Base-by-base conservation (phyloP, 1,140 invertebrate species). In the Drosophila simulans region DNA sequence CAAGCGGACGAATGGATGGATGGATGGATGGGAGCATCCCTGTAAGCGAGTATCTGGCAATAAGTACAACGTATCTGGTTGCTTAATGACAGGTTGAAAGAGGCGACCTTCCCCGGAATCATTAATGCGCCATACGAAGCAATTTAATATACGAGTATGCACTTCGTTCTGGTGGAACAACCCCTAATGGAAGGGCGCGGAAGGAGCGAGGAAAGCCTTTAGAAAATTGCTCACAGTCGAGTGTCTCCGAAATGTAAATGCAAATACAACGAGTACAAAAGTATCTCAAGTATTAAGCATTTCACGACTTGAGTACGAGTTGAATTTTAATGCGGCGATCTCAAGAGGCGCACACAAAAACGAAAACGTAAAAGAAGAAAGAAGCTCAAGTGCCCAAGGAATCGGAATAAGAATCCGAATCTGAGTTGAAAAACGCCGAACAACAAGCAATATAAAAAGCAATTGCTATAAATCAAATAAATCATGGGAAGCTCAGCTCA, bases 251-350 rank as follows among this genome's bases (percentile, higher is more conserved):
- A 66, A 79, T 62, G 55, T 77, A 51, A 74, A 78, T 83, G 70
- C 80, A 84, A 83, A 83, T 80, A 70, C 75, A 70, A 73, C 46
- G 77, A 65, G 71, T 45, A 65, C 70, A 84, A 84, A 81, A 69
- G 73, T 84, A 85, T 86, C 77, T 84, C 81, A 86, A 84, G 81
- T 84, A 70, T 69, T 69, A 58, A 81, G 77, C 77, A 86, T 86
- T 84, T 85, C 77, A 65, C 82, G 65, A 70, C 66, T 70, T 84
- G 71, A 45, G 52, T 83, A 60, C 82, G 77, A 84, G 60, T 64
- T 80, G 82, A 84, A 84, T 86, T 81, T 86, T 77, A 86, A 84
- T 75, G 80, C 80, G 80, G 66, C 63, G 64, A 65, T 79, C 54
- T 70, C 66, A 49, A 70, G 66, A 49, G 64, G 42, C 66, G 45